Evolutionary conservation across 2,113 vertebrate species (phyloP), one percentile per base, ranked within the genome.

Genomic region (Cephalopholis sonnerati): DNA sequence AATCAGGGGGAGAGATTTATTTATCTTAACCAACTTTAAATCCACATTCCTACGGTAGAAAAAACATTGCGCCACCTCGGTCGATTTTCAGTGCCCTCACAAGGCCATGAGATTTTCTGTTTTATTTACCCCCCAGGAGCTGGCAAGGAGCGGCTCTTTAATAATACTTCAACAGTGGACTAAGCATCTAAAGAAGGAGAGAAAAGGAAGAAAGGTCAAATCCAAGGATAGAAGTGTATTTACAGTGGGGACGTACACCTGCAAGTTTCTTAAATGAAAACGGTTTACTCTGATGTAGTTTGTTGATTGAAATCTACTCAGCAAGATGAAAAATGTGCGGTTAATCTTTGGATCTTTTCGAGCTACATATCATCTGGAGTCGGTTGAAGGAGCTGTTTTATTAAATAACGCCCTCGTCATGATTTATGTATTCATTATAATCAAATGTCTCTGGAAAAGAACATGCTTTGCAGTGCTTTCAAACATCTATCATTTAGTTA

Each of bases 1-100:
- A 94, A 93, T 95, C 93, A 93, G 92, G 86, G 88, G 82, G 81
- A 84, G 88, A 92, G 93, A 95, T 94, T 93, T 95, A 94, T 95
- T 95, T 94, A 93, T 94, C 93, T 92, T 91, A 92, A 93, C 87
- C 91, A 89, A 92, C 87, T 88, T 91, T 93, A 91, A 90, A 93
- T 93, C 85, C 84, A 87, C 87, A 80, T 81, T 87, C 79, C 73
- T 57, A 20, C 2, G 32, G 20, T 44, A 44, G 77, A 77, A 83
- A 62, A 77, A 88, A 89, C 82, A 91, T 79, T 80, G 83, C 79
- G 72, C 86, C 87, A 90, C 87, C 57, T 63, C 78, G 76, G 85
- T 94, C 85, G 81, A 90, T 93, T 92, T 91, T 86, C 74, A 90
- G 75, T 87, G 68, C 73, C 85, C 77, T 91, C 85, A 15, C 82